A percentile compares a stretch with the other conserved stretches of the same genome.
phyloP scores from a whole-genome alignment of 2,113 vertebrate genomes.

The Scomber colias region DNA sequence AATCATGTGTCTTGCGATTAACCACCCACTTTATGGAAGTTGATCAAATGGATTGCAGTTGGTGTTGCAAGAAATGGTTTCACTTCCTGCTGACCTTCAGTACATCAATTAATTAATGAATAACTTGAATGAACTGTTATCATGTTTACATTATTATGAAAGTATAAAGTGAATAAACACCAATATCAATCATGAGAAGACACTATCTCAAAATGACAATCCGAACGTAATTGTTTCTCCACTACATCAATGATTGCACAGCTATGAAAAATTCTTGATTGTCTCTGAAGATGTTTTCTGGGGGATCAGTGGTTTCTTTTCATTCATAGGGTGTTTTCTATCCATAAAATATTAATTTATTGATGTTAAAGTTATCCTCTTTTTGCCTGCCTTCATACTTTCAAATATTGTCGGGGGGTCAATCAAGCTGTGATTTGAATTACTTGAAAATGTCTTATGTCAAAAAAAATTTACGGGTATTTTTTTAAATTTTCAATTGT shows the following conservation, averaged over 20 bases:
- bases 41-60: neutral
- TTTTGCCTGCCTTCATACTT: neutral
- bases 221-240: neutral
- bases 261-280: neutral
- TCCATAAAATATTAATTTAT: too few species aligned
- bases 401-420: neutral
- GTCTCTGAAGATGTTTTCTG: neutral
- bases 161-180: neutral
- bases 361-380: too few species aligned
- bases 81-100: neutral
- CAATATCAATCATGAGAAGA: neutral
- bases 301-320: neutral
- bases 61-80: neutral
- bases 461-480: neutral
- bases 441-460: slow-evolving; percentile 5
- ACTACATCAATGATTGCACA: neutral
- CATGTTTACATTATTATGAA: too few species aligned
- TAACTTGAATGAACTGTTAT: neutral
- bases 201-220: neutral
- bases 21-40: neutral
- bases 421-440: neutral
- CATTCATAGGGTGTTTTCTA: neutral
- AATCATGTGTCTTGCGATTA: neutral
- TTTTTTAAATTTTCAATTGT: too few species aligned
- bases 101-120: neutral